Conservation (phyloP, 2,113 vertebrate genomes). For the Trinectes maculatus region DNA sequence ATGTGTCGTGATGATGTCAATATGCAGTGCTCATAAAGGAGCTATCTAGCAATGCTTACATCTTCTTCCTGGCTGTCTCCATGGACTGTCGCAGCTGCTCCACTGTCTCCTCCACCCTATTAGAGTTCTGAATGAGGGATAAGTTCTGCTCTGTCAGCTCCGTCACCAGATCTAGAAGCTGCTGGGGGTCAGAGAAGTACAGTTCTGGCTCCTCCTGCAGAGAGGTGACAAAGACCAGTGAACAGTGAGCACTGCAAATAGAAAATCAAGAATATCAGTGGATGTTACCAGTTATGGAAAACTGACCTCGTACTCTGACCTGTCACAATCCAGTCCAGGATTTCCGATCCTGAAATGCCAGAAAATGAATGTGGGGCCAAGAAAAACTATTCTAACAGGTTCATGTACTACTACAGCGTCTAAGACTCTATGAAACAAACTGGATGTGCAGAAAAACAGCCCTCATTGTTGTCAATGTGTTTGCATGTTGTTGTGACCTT, state of each 20-base stretch:
- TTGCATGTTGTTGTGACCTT: slow-evolving; percentile 3
- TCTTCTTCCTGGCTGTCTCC: slow-evolving; percentile 76
- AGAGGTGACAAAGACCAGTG: not conserved
- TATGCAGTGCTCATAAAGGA: not conserved
- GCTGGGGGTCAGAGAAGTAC: slow-evolving; percentile 91
- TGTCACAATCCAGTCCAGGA: slow-evolving; percentile 34
- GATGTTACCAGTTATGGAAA: not conserved
- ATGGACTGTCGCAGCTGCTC: slow-evolving; percentile 79
- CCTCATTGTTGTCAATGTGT: not conserved
- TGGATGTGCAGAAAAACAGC: not conserved
- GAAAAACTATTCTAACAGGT: not conserved
- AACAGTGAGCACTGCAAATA: not conserved
- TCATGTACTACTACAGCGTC: too few species aligned
- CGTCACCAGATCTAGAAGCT: slow-evolving; percentile 86
- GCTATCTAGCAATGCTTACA: slow-evolving; percentile 82
- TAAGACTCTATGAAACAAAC: not conserved
- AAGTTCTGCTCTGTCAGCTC: slow-evolving; percentile 90
- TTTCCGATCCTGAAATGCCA: slow-evolving; percentile 48
- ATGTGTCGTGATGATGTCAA: too few species aligned
- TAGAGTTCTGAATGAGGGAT: slow-evolving; percentile 86
- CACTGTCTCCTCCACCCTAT: slow-evolving; percentile 83
- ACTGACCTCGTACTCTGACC: slow-evolving; percentile 76
- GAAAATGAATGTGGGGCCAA: not conserved
- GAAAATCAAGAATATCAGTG: not conserved
- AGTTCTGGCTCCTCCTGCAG: slow-evolving; percentile 83